Evolutionary conservation across 2,888 invertebrate genomes (phyloP).

Genomic region (Drosophila mimica): DNA sequence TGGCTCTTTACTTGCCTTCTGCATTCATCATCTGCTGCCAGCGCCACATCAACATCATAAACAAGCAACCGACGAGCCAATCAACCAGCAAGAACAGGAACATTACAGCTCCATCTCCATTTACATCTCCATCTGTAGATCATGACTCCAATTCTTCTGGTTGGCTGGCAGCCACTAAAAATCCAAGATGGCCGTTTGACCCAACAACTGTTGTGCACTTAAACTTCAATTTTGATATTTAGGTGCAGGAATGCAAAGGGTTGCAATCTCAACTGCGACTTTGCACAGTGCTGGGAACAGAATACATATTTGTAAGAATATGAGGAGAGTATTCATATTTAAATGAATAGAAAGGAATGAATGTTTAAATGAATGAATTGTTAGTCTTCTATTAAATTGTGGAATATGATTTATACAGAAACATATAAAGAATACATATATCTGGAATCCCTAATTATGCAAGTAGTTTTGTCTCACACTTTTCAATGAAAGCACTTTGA

Average conservation of each 20-base stretch:
- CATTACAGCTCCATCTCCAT: conserved; percentile 9
- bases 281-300: neutral
- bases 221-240: conserved; percentile 62
- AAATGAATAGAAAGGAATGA: neutral
- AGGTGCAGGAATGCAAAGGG: conserved; percentile 7
- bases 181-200: conserved; percentile 75
- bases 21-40: conserved; percentile 60
- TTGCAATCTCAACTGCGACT: conserved; percentile 17
- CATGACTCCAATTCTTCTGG: conserved; percentile 62
- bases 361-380: too few species aligned
- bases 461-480: neutral
- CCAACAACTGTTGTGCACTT: conserved; percentile 62
- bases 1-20: conserved; percentile 39
- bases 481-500: neutral
- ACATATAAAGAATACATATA: neutral
- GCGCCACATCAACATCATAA: conserved; percentile 69
- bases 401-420: neutral
- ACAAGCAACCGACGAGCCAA: conserved; percentile 28
- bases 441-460: neutral
- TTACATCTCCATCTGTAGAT: conserved; percentile 46
- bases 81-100: conserved; percentile 34
- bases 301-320: neutral
- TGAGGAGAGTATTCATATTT: neutral
- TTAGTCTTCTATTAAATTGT: neutral
- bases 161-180: conserved; percentile 64